phyloP scores from a whole-genome alignment of 2,888 invertebrate species.

The Lasius platythorax region DNA sequence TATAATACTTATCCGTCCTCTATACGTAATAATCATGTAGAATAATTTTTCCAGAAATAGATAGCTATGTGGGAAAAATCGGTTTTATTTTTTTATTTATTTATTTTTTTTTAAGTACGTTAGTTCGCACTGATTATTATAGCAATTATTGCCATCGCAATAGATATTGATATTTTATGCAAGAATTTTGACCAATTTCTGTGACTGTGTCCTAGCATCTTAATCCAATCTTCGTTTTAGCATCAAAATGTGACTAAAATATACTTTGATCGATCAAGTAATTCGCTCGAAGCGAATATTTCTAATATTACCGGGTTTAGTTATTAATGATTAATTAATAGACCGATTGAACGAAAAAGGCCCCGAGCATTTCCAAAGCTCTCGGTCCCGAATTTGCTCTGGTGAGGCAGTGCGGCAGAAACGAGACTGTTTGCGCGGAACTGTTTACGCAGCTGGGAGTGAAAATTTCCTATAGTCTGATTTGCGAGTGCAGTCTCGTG shows the following conservation, averaged over 20 bases:
- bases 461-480: slow-evolving; percentile 65
- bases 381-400: background rate
- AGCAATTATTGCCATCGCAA: background rate
- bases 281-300: background rate
- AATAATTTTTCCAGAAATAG: background rate
- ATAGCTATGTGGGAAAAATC: background rate
- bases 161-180: background rate
- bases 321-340: slow-evolving; percentile 17
- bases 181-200: background rate
- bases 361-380: slow-evolving; percentile 39
- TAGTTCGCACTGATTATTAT: background rate
- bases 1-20: background rate
- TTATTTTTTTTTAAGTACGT: background rate
- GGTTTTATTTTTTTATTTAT: background rate
- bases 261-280: background rate
- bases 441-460: slow-evolving; percentile 51
- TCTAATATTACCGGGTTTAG: background rate
- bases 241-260: background rate
- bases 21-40: background rate
- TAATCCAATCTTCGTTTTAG: background rate
- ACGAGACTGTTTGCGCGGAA: slow-evolving; percentile 33
- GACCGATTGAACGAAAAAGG: slow-evolving; percentile 10
- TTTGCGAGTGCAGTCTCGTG: slow-evolving; percentile 63
- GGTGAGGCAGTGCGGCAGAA: background rate
- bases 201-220: background rate